Percentiles rank a stretch among this genome's conserved stretches.
These are phyloP conservation scores for Lycia hirtaria DNA, from an alignment of 2,888 invertebrate species.

Conservation along the genomic window DNA sequence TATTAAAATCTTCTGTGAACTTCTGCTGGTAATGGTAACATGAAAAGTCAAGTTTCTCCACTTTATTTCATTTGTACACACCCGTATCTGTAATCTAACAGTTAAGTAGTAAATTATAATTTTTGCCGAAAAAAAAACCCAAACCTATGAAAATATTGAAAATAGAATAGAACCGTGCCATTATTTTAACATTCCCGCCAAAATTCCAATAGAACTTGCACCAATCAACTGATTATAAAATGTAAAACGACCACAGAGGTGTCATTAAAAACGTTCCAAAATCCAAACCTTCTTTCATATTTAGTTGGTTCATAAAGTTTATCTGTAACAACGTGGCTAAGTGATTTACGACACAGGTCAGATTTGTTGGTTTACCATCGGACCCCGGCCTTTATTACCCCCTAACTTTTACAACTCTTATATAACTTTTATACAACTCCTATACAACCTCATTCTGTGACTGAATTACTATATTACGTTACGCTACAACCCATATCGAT, in stretches of 20 bases:
- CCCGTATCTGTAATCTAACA: no score
- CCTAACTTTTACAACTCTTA: constrained; percentile 73
- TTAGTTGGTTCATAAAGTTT: constrained; percentile 74
- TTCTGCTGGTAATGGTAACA: no score
- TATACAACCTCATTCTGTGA: constrained; percentile 60
- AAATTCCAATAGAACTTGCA: no score
- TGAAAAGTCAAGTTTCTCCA: no score
- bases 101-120: no score
- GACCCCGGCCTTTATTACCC: constrained; percentile 74
- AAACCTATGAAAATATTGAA: no score
- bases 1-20: no score
- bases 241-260: constrained; percentile 23
- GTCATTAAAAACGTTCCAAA: constrained; percentile 28
- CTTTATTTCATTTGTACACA: no score
- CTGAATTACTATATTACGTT: constrained; percentile 55
- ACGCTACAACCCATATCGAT: constrained; percentile 49
- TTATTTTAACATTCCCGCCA: no score
- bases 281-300: constrained; percentile 51
- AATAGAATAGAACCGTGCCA: no score
- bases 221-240: constrained; percentile 11
- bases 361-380: constrained; percentile 84
- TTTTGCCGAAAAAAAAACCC: no score
- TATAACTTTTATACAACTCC: constrained; percentile 68
- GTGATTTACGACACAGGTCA: constrained; percentile 83
- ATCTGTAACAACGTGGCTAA: constrained; percentile 82